Base-by-base conservation (phyloP, 2,888 invertebrate species). In the Meganola albula region DNA sequence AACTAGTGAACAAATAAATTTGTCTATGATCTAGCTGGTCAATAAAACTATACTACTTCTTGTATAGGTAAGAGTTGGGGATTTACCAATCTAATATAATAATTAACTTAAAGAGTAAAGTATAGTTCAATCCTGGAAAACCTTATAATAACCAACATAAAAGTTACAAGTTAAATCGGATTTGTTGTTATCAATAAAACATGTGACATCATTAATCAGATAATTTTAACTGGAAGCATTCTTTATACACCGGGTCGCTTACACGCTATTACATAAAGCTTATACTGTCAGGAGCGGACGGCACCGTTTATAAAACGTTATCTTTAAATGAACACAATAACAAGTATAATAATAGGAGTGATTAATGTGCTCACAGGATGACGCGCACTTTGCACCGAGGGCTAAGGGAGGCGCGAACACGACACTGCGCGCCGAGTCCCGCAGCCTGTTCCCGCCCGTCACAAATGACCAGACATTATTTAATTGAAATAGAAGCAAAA, bases 381-480 rank as follows among this genome's bases (percentile, higher is more conserved):
- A 85, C 84, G 84, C 78, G 78, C 74, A 75, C 74, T 78, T 76
- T 57, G 70, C 73, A 60, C 63, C 42, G 60, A 61, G 75, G 73
- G 73, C 57, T 50, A 37, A 16, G 59, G 69, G 67, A 76, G 77
- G 79, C 79, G 78, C 76, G 78, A 74, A 75, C 71, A 62, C 69
- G 53, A 59, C 56, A 61, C 66, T 55, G 53, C 49, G n/a, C n/a
- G n/a, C n/a, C n/a, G n/a, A n/a, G n/a, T n/a, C n/a, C 51, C 52
- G n/a, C n/a, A n/a, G n/a, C n/a, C n/a, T n/a, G n/a, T n/a, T 29
- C 25, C 34, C n/a, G n/a, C n/a, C n/a, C n/a, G 74, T 70, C 77
- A 73, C 83, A 82, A 85, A 83, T 85, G 85, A 85, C 85, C 85
- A 85, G 83, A 85, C 83, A 85, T 85, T 84, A 85, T 85, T 84